A percentile compares a stretch with the other conserved stretches of the same genome.
These are phyloP conservation scores for Saimiri boliviensis DNA, from an alignment of 2,113 vertebrate species.

Conservation along the genomic window DNA sequence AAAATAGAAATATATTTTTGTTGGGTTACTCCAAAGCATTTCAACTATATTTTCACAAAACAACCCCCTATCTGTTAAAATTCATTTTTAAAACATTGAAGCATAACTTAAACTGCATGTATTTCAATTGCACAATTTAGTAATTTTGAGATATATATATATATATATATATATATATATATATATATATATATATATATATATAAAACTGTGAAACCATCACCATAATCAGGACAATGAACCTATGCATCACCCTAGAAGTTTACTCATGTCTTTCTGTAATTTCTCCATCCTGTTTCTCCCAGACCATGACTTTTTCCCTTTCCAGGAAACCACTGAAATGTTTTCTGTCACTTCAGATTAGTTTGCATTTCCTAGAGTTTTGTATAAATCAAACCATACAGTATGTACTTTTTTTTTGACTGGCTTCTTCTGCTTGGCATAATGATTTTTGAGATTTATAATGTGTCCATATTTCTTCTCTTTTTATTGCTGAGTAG, in stretches of 20 bases:
- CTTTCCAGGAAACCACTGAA: not conserved
- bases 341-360: not conserved
- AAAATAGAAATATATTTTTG: not conserved
- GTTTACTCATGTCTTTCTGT: not conserved
- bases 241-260: not conserved
- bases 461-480: not conserved
- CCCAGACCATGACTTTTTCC: not conserved
- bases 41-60: not conserved
- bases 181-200: not conserved
- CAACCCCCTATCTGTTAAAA: not conserved
- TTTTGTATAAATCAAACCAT: not conserved
- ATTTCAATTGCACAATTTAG: not conserved
- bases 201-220: not conserved
- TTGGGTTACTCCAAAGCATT: not conserved
- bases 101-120: not conserved
- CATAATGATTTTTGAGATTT: not conserved
- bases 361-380: not conserved
- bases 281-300: not conserved
- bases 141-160: not conserved
- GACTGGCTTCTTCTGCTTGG: not conserved
- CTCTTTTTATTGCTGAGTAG: not conserved
- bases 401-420: not conserved
- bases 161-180: not conserved
- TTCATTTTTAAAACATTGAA: not conserved
- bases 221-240: not conserved